Evolutionary conservation across 2,797 vertebrate species (phyloP).

Genomic region (Stomatorhinus walkeri): DNA sequence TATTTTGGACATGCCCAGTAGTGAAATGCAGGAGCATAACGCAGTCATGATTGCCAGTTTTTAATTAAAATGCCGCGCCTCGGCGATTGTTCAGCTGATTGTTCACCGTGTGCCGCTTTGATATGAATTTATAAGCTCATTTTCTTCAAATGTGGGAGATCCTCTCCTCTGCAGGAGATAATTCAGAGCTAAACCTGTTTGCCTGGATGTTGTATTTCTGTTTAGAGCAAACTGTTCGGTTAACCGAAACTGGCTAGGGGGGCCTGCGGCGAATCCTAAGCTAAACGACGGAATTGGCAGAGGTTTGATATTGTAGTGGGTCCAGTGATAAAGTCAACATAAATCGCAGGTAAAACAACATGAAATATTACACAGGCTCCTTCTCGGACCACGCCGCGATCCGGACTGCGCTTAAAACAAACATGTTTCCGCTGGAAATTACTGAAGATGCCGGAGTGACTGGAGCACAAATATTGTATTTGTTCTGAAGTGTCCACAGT

Average conservation of each 20-base stretch:
- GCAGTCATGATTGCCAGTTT: not conserved
- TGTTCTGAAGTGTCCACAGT: not conserved
- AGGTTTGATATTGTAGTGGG: conserved; percentile 12
- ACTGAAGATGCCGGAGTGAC: not conserved
- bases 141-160: conserved; percentile 1
- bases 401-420: not conserved
- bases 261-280: not conserved
- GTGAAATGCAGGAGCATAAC: not conserved
- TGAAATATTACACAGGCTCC: conserved; percentile 3
- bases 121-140: not conserved
- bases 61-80: conserved; percentile 14
- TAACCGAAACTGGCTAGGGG: not conserved
- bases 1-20: not conserved
- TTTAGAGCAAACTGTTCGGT: conserved; percentile 10
- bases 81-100: not conserved
- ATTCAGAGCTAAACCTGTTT: conserved; percentile 9
- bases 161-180: not conserved
- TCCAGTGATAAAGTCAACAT: conserved; percentile 2
- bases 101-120: not conserved
- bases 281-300: not conserved
- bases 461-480: not conserved
- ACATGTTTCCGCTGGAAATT: not conserved
- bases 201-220: conserved; percentile 12
- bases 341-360: not conserved
- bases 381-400: not conserved